Evolutionary conservation across 1,140 invertebrate genomes (phyloP).

Genomic region (Hirudo medicinalis): DNA sequence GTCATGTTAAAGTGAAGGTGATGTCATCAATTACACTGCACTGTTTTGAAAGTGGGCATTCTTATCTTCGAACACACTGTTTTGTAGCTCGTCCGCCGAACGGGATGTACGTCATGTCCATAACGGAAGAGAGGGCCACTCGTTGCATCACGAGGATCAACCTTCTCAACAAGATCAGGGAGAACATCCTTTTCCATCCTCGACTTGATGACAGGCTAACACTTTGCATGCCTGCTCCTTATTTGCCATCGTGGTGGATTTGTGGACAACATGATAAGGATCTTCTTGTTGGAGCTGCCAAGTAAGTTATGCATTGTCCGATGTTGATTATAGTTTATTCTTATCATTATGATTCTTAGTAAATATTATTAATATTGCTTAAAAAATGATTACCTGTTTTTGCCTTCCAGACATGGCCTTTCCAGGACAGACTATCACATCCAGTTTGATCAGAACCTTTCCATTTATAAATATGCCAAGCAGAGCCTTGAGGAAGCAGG

Average conservation of each 20-base stretch:
- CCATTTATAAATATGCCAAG: conserved; percentile 52
- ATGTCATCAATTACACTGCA: background rate
- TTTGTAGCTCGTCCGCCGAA: conserved; percentile 12
- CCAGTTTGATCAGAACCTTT: conserved; percentile 78
- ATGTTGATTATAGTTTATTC: background rate
- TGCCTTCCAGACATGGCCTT: conserved; percentile 62
- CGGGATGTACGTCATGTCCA: conserved; percentile 48
- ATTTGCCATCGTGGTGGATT: conserved; percentile 92
- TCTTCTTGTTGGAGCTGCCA: conserved; percentile 78
- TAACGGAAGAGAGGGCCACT: conserved; percentile 58
- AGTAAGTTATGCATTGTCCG: conserved; percentile 47
- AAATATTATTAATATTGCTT: background rate
- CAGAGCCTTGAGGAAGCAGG: background rate
- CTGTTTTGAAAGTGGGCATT: background rate
- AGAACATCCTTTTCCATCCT: conserved; percentile 74
- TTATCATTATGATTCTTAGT: background rate
- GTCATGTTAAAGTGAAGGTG: background rate
- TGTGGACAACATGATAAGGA: conserved; percentile 87
- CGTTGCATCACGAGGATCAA: conserved; percentile 73
- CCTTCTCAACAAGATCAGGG: conserved; percentile 73
- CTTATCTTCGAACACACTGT: background rate
- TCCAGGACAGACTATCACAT: conserved; percentile 83
- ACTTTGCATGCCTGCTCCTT: conserved; percentile 69
- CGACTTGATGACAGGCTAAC: conserved; percentile 72
- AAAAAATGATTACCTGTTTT: background rate